A percentile compares a stretch with the other conserved stretches of the same genome.
Conservation (phyloP, 2,797 vertebrate species). For the Loris lydekkerianus region DNA sequence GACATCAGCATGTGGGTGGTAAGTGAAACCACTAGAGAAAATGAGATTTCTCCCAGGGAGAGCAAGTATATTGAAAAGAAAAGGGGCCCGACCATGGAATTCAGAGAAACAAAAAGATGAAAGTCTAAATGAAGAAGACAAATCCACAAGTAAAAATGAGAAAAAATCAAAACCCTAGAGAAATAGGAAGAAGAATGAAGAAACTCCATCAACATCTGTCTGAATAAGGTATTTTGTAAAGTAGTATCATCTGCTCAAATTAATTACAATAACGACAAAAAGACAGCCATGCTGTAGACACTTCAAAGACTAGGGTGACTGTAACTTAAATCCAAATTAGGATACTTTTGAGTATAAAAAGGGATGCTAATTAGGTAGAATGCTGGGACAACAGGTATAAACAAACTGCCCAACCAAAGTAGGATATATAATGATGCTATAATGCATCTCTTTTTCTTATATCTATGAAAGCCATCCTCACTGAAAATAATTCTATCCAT, state of each 20-base stretch:
- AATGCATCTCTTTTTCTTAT: background rate
- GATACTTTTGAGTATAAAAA: background rate
- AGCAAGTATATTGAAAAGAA: conserved; percentile 48
- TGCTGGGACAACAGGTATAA: background rate
- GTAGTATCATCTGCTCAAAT: conserved; percentile 18
- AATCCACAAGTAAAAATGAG: conserved; percentile 59
- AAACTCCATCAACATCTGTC: background rate
- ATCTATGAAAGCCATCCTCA: background rate
- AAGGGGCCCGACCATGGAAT: conserved; percentile 30
- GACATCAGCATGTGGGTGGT: conserved; percentile 47
- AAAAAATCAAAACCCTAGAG: background rate
- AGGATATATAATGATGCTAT: too few species aligned
- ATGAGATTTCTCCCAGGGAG: conserved; percentile 74
- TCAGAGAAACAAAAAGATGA: conserved; percentile 57
- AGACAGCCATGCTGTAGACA: background rate
- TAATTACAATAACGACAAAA: background rate
- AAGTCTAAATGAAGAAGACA: conserved; percentile 67
- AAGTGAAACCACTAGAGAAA: conserved; percentile 76
- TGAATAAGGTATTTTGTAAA: background rate
- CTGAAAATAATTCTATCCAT: background rate
- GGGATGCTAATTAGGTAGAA: background rate
- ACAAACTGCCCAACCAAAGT: background rate
- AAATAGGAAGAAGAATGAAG: conserved; percentile 13
- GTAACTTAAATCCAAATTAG: background rate
- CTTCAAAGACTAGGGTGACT: background rate